Percentiles rank a stretch among this genome's conserved stretches.
phyloP scores from a whole-genome alignment of 2,797 vertebrate species.

The Hafferia zeledoni region DNA sequence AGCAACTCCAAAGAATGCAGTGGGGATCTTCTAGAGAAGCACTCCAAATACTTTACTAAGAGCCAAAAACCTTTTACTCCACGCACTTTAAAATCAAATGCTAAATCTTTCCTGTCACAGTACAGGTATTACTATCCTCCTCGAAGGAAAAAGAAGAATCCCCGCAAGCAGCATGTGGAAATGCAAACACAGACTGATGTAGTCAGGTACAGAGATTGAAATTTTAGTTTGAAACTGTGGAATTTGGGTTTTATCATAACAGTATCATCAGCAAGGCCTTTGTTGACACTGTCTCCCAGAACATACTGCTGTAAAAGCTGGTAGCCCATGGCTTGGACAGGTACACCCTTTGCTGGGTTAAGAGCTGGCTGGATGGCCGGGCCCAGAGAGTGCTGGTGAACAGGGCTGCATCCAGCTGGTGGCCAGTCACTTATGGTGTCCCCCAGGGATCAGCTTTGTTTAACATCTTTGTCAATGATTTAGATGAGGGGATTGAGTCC shows the following conservation, averaged over 20 bases:
- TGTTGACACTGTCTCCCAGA: too few species aligned
- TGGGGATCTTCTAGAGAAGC: slow-evolving; percentile 89
- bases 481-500: too few species aligned
- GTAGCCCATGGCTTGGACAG: too few species aligned
- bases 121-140: slow-evolving; percentile 92
- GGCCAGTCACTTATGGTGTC: too few species aligned
- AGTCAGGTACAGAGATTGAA: slow-evolving; percentile 78
- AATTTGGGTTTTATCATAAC: neutral
- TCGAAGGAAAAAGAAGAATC: slow-evolving; percentile 67
- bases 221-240: neutral
- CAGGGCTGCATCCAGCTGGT: too few species aligned
- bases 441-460: too few species aligned
- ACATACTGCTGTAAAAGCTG: too few species aligned
- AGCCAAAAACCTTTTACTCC: slow-evolving; percentile 87
- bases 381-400: too few species aligned
- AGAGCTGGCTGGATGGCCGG: too few species aligned
- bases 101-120: slow-evolving; percentile 84
- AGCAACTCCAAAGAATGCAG: slow-evolving; percentile 78
- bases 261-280: neutral
- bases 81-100: slow-evolving; percentile 88
- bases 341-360: too few species aligned
- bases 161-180: slow-evolving; percentile 47
- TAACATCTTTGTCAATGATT: too few species aligned
- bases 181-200: slow-evolving; percentile 77
- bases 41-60: slow-evolving; percentile 85